Evolutionary conservation across 2,113 vertebrate species (phyloP).

Genomic region (Balaenoptera acutorostrata): DNA sequence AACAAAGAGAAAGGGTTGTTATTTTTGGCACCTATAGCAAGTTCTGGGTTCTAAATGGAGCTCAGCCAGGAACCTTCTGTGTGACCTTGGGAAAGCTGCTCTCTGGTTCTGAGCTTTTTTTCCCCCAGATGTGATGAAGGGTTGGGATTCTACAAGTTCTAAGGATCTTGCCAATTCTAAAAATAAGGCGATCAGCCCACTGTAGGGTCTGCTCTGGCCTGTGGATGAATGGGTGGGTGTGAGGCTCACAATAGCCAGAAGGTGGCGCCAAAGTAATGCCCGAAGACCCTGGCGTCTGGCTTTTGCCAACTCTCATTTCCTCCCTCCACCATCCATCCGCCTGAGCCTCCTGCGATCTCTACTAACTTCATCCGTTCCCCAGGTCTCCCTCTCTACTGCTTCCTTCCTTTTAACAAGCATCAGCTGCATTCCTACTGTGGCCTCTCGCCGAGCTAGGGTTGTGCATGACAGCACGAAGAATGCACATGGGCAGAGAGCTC

Average conservation of each 20-base stretch:
- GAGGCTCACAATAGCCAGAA: not conserved
- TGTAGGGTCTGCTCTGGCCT: not conserved
- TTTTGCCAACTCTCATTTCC: not conserved
- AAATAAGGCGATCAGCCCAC: not conserved
- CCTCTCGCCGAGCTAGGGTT: not conserved
- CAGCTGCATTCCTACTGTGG: not conserved
- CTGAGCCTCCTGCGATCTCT: not conserved
- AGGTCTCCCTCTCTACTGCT: not conserved
- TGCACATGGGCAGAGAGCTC: rapidly evolving
- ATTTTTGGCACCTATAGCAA: not conserved
- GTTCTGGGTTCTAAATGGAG: not conserved
- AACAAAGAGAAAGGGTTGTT: not conserved
- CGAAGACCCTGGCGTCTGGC: not conserved
- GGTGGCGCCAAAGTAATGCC: slow-evolving; percentile 56
- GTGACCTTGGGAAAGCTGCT: not conserved
- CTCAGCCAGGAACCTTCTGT: not conserved
- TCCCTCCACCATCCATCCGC: rapidly evolving
- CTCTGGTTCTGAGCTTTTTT: not conserved
- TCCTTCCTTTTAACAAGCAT: not conserved
- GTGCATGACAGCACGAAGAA: not conserved
- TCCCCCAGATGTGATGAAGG: not conserved
- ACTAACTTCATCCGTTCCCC: not conserved
- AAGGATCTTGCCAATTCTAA: not conserved
- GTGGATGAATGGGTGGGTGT: not conserved
- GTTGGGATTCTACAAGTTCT: not conserved